Base-by-base conservation (phyloP, 2,113 vertebrate species). In the Chinchilla lanigera region DNA sequence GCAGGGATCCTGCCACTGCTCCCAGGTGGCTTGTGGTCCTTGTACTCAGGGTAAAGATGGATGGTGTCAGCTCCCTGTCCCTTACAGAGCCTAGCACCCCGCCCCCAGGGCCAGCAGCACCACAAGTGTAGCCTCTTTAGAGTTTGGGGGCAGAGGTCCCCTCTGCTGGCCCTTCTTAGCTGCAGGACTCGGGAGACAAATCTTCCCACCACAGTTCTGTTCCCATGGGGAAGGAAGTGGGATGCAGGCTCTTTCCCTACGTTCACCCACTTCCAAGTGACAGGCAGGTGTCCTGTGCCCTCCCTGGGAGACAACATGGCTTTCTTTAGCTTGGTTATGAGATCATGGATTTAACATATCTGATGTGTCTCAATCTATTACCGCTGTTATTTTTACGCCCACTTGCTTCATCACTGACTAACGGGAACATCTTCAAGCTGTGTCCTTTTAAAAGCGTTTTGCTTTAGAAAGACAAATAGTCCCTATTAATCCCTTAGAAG, bases 11-110 rank as follows among this genome's bases (percentile, higher is more conserved):
- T 67, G 6, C 1, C 3, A 1, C 24, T 12, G 56, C 4, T 1
- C 0, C 41, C 3, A 0, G 11, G 0, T 0, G 19, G 78, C 88
- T 44, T 0, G 0, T 1, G 7, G 35, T 26, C 41, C 8, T 38
- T 52, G 7, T 16, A 2, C 44, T 7, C 16, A 33, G 22, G 44
- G 12, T 4, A 71, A 35, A 6, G 2, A 71, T 2, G 30, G 35
- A 38, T 1, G 24, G 12, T 0, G 19, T 71, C 61, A 60, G 4
- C n/a, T 16, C 44, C 22, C 3, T 7, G 1, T 4, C 20, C 65
- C 0, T 52, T 26, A 28, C 7, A 35, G n/a, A 89, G 24, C 19
- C 82, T 26, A 26, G 0, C 17, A 1, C n/a, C 81, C 65, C 33
- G 8, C 14, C 56, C 35, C 11, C 5, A 30, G 56, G n/a, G 47